These are phyloP conservation scores for Paratilapia polleni DNA, from an alignment of 2,113 vertebrate genomes.

Conservation along the genomic window DNA sequence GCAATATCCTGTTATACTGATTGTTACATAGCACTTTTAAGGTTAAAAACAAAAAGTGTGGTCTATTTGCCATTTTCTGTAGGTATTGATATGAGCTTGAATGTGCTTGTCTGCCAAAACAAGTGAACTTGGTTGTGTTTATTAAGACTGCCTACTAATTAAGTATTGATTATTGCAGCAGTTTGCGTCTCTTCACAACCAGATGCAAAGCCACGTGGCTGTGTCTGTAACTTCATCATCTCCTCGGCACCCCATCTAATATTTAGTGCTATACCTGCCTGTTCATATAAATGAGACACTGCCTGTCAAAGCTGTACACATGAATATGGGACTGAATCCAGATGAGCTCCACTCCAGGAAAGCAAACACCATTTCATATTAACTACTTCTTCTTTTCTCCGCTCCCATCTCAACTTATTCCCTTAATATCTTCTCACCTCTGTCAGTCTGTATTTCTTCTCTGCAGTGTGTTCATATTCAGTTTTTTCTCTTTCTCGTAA, in stretches of 20 bases:
- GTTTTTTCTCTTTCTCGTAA: not conserved
- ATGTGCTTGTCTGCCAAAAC: not conserved
- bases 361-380: constrained; percentile 50
- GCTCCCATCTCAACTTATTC: not conserved
- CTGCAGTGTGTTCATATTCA: constrained; percentile 8
- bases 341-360: constrained; percentile 41
- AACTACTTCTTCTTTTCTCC: constrained; percentile 17
- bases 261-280: constrained; percentile 39
- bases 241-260: constrained; percentile 33
- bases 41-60: not conserved
- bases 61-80: not conserved
- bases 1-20: no score
- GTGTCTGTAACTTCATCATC: constrained; percentile 18
- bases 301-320: constrained; percentile 34
- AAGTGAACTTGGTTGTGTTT: not conserved
- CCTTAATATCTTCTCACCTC: not conserved
- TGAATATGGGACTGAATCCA: constrained; percentile 52
- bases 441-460: constrained; percentile 16
- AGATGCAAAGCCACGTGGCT: constrained; percentile 4
- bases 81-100: not conserved
- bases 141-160: not conserved
- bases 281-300: constrained; percentile 38
- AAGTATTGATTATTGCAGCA: not conserved
- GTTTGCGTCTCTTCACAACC: not conserved
- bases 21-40: not conserved